Evolutionary conservation across 2,113 vertebrate genomes (phyloP), one percentile per base, ranked within the genome.

Genomic region (Tinamus guttatus): DNA sequence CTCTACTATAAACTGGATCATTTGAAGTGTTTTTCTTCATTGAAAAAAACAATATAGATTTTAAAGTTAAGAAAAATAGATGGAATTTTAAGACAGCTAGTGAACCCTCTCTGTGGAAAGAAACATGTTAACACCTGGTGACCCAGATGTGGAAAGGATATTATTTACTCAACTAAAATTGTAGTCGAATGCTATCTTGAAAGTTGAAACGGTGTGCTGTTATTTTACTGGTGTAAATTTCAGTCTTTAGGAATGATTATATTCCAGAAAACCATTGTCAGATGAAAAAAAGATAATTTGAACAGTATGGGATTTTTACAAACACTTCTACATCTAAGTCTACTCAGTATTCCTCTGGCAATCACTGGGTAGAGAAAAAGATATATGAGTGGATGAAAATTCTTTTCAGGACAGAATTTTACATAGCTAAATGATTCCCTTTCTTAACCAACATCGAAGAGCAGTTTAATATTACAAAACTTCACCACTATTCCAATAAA

Each of bases 341-440:
- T 38, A 6, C 73, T 86, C 56, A 87, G 43, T 16, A 86, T 1
- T 11, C 16, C 38, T 77, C 52, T 62, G 41, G 45, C 3, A 2
- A 67, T 62, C 94, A 81, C 17, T 54, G 38, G 36, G 15, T 40
- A 81, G 56, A 79, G 70, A 93, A 63, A 34, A 84, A 91, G 54
- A 22, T 22, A 64, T 41, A 32, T 51, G 36, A 69, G 12, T 49
- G 9, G n/a, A 89, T 75, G 60, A 90, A 93, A 94, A 83, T 69
- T 54, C 52, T 74, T 94, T 96, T 85, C 36, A 87, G 47, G 94
- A 68, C 12, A 69, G 21, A 12, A 82, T 85, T 95, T 87, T 56
- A 75, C 63, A 7, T 76, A 63, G 27, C 27, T 87, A 45, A 82
- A 80, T 85, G 6, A 4, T 11, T 78, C 40, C 51, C 83, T 90